Evolutionary conservation across 1,140 invertebrate species (phyloP).

Genomic region (Nylanderia fulva): DNA sequence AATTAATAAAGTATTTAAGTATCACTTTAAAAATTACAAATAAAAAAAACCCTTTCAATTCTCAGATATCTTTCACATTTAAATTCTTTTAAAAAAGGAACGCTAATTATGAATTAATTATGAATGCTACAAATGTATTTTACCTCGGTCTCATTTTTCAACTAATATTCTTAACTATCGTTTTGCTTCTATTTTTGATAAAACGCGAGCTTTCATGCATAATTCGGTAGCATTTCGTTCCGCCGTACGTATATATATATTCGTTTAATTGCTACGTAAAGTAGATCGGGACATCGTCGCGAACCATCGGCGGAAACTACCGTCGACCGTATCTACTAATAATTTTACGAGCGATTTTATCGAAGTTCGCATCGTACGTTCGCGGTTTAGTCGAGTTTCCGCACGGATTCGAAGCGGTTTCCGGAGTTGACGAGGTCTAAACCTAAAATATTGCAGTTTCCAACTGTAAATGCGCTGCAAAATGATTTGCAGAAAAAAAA

Average conservation of each 20-base stretch:
- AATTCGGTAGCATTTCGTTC: conserved; percentile 7
- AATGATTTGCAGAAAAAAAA: conserved; percentile 19
- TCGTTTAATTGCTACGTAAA: conserved; percentile 44
- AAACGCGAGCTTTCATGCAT: background rate
- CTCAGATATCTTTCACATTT: background rate
- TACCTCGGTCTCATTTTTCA: conserved; percentile 1
- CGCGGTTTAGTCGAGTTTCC: conserved; percentile 35
- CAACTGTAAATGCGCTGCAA: background rate
- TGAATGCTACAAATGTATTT: conserved; percentile 1
- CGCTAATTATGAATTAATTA: background rate
- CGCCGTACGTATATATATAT: background rate
- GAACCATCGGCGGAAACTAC: background rate
- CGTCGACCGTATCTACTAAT: conserved; percentile 32
- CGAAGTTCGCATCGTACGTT: background rate
- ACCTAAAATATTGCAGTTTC: conserved; percentile 2
- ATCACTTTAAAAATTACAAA: too few relatives aligned
- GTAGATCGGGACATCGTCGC: conserved; percentile 12
- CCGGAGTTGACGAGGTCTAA: conserved; percentile 8
- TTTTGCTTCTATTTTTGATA: background rate
- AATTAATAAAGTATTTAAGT: too few relatives aligned
- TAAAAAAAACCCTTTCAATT: background rate
- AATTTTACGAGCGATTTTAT: conserved; percentile 58
- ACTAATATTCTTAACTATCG: background rate
- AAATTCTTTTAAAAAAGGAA: conserved; percentile 1
- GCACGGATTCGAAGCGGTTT: conserved; percentile 19